Evolutionary conservation across 2,113 vertebrate genomes (phyloP), one percentile per base, ranked within the genome.

Genomic region (Pyrgilauda ruficollis): DNA sequence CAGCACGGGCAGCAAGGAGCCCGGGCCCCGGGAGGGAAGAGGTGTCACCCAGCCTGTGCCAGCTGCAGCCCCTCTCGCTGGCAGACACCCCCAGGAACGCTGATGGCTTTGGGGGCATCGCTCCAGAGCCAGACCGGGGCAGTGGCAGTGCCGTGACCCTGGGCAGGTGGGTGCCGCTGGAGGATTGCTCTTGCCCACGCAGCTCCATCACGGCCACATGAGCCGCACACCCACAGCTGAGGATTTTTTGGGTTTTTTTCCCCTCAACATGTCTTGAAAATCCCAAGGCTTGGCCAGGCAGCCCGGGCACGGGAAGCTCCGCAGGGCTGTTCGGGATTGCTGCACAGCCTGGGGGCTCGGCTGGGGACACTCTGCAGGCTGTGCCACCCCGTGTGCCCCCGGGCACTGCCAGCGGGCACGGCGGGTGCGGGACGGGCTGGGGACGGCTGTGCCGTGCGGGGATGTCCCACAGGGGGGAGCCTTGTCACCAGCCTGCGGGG

Each of bases 381-480:
- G 41, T 47, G 64, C 24, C 56, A 27, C 18, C 91, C 21, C 9
- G 4, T 4, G 2, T 10, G 37, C 11, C 56, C 62, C 21, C 3
- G 56, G 56, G 56, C 56, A 24, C 56, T 11, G 56, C 56, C 55
- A 7, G 33, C 33, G 4, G 53, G 4, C 19, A 4, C 55, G 31
- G 55, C 6, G 19, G 4, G 33, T 12, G 31, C 1, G 24, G 67
- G 41, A 5, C 1, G 8, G 56, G 47, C 26, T 21, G 84, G 56
- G 87, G 69, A 1, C 0, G 28, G 47, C 20, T 30, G 68, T 90
- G 87, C 6, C 61, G 73, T 78, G 73, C 39, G 27, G 77, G 75
- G 37, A 49, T 7, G 1, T 77, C 94, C 96, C 96, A 92, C 96
- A 90, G 95, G 95, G 92, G 94, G 96, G 92, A 95, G 96, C 96